Evolutionary conservation across 2,113 vertebrate species (phyloP).

Genomic region (Petrocephalus zakoni): DNA sequence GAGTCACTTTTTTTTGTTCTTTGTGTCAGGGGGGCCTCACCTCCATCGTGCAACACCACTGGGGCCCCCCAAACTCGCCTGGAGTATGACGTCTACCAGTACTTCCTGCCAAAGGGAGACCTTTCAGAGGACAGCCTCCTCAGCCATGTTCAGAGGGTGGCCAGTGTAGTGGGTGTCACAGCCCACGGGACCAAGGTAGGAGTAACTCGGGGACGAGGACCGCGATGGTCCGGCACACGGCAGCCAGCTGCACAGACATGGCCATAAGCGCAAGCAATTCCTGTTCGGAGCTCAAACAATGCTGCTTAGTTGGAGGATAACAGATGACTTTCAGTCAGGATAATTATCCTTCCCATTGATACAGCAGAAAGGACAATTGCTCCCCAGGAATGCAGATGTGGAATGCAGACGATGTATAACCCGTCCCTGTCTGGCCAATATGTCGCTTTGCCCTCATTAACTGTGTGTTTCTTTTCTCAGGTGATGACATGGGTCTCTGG

Average conservation of each 20-base stretch:
- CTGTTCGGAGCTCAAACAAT: background rate
- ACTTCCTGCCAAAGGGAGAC: conserved; percentile 80
- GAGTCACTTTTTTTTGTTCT: background rate
- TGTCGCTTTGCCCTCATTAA: background rate
- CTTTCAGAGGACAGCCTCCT: conserved; percentile 68
- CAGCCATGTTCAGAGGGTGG: conserved; percentile 64
- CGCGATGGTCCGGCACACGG: background rate
- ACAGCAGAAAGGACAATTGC: background rate
- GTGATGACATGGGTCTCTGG: conserved; percentile 63
- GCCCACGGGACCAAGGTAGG: conserved; percentile 65
- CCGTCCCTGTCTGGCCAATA: background rate
- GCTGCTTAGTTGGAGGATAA: background rate
- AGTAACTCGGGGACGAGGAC: background rate
- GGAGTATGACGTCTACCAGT: conserved; percentile 82
- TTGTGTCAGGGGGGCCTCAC: conserved; percentile 55
- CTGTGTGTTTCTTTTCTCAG: conserved; percentile 50
- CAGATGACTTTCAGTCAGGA: background rate
- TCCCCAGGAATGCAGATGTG: background rate
- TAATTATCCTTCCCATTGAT: background rate
- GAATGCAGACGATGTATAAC: background rate
- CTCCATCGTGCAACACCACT: conserved; percentile 61
- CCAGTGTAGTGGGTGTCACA: conserved; percentile 52
- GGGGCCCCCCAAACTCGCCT: conserved; percentile 50
- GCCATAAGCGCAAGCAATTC: background rate
- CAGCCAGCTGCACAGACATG: background rate